Conservation (phyloP, 2,888 invertebrate genomes). For the Yponomeuta sedellus region DNA sequence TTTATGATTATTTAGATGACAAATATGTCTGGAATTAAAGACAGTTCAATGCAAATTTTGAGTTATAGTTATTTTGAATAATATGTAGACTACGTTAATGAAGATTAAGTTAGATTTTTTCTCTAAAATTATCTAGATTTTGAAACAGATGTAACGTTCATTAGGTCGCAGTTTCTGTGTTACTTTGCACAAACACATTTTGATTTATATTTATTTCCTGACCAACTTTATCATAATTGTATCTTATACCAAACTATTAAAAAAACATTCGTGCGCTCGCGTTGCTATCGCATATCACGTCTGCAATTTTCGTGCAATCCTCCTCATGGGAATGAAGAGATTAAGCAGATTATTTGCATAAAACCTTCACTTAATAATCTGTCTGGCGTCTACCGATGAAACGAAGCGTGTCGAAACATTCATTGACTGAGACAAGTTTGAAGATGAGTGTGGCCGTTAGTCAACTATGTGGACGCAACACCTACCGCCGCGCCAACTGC, state of each 20-base stretch:
- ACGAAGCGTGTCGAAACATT: neutral
- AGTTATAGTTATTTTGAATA: too few relatives aligned
- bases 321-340: neutral
- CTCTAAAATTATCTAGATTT: too few relatives aligned
- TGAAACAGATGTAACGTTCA: neutral
- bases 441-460: neutral
- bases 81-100: too few relatives aligned
- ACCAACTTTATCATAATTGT: neutral
- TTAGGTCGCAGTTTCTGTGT: neutral
- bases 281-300: neutral
- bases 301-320: neutral
- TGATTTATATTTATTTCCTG: too few relatives aligned
- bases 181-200: too few relatives aligned
- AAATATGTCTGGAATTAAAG: too few relatives aligned
- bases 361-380: neutral
- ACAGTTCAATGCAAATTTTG: too few relatives aligned
- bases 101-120: too few relatives aligned
- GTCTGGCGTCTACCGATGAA: neutral
- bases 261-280: neutral
- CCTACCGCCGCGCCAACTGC: neutral
- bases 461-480: neutral
- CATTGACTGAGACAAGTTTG: neutral
- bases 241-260: neutral
- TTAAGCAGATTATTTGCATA: neutral
- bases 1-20: too few relatives aligned